Base-by-base conservation (phyloP, 1,140 invertebrate genomes). In the Adelges cooleyi region DNA sequence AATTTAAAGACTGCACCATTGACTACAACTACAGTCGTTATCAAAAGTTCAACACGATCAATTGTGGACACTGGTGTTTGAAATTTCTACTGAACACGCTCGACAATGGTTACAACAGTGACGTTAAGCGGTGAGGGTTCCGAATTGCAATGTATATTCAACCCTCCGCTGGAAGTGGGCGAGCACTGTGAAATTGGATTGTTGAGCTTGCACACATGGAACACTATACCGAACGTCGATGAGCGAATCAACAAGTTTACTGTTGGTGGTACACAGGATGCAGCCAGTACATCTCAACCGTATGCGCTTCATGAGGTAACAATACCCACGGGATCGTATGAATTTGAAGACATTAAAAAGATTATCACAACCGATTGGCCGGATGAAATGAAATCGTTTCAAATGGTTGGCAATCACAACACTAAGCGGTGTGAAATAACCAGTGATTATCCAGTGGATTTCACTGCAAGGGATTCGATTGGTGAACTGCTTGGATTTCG, bases 51-150 rank as follows among this genome's bases (percentile, higher is more conserved):
- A 20, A 71, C 38, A 68, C 68, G 2, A 62, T 49, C n/a, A 56
- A 65, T 2, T 72, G 70, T 29, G 68, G 70, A 29, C 70, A 73
- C 25, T 42, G 71, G 18, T 71, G 71, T 67, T 33, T 71, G 6
- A 54, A 67, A 23, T 70, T 72, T 68, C 54, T 70, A 29, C 18
- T 66, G 5, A n/a, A n/a, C n/a, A n/a, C n/a, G n/a, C n/a, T n/a
- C n/a, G n/a, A n/a, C n/a, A 23, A 65, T 54, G 29, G 29, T 33
- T 6, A 13, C 68, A 1, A 69, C 69, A 38, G n/a, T 70, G 2
- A 69, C 67, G 17, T n/a, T 71, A 20, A 69, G 59, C 1, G 67
- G 54, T 2, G 65, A 29, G 27, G 68, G 66, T 1, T 65, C 59
- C 0, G 23, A 66, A 22, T 44, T 71, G 2, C 59, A 71, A 4